These are phyloP conservation scores for Conistra vaccinii DNA, from an alignment of 2,888 invertebrate species.

Conservation along the genomic window DNA sequence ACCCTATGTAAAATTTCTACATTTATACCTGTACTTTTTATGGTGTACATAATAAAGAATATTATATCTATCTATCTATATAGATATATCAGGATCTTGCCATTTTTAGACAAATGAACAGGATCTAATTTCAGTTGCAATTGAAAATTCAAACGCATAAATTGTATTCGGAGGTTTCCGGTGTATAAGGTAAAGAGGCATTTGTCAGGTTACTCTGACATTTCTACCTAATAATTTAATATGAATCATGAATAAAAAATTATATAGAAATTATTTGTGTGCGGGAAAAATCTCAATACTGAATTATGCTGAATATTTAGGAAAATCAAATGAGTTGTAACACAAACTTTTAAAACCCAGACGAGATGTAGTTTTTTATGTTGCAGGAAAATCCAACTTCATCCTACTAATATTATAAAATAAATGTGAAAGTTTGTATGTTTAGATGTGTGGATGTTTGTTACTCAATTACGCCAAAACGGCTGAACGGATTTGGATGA, in stretches of 20 bases:
- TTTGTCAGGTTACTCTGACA: neutral
- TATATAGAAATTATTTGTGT: neutral
- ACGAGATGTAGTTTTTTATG: neutral
- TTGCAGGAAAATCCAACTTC: neutral
- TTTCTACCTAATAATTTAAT: neutral
- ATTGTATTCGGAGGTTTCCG: neutral
- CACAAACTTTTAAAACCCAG: neutral
- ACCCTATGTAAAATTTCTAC: too few species aligned
- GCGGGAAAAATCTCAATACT: neutral
- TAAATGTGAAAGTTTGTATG: too few species aligned
- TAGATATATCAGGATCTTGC: neutral
- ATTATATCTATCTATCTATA: too few species aligned
- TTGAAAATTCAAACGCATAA: neutral
- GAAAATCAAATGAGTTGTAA: neutral
- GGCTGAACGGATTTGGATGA: too few species aligned
- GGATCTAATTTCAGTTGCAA: constrained; percentile 1
- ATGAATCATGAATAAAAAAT: neutral
- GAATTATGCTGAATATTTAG: neutral
- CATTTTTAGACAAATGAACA: neutral
- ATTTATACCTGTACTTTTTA: too few species aligned
- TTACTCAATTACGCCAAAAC: too few species aligned
- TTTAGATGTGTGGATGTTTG: too few species aligned
- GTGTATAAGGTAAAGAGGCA: neutral
- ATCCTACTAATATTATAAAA: too few species aligned
- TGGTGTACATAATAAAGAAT: too few species aligned